Evolutionary conservation across 1,140 invertebrate species (phyloP).

Genomic region (Babylonia areolata): DNA sequence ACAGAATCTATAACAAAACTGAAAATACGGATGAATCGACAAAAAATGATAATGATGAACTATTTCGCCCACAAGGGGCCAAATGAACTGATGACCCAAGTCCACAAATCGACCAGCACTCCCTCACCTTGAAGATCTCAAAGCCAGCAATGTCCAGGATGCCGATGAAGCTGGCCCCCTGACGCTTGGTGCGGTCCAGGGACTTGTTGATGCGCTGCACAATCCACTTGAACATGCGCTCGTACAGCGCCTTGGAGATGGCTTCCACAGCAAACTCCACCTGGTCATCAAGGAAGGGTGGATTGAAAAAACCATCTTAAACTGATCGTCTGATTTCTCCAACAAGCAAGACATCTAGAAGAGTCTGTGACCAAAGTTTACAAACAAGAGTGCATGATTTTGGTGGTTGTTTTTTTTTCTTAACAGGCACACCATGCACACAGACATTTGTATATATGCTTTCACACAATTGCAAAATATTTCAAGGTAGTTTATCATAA

Average conservation of each 20-base stretch:
- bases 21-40: neutral
- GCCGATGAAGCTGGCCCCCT: conserved; percentile 99
- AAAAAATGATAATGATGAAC: neutral
- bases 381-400: too few species aligned
- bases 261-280: conserved; percentile 99
- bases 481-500: too few species aligned
- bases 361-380: too few species aligned
- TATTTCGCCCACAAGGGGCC: neutral
- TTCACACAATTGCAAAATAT: too few species aligned
- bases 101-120: neutral
- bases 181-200: conserved; percentile 96
- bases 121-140: conserved; percentile 94
- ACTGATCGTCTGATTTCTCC: too few species aligned
- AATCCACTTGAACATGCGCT: conserved; percentile 99
- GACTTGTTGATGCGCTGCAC: conserved; percentile 97
- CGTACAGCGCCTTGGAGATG: conserved; percentile 98
- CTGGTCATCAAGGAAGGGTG: conserved; percentile 61
- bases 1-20: neutral
- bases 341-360: too few species aligned
- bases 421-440: too few species aligned
- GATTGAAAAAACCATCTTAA: too few species aligned
- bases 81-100: neutral
- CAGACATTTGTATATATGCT: too few species aligned
- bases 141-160: conserved; percentile 99
- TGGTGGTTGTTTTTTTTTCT: too few species aligned